Evolutionary conservation across 2,797 vertebrate genomes (phyloP).

Genomic region (Gymnothorax javanicus): DNA sequence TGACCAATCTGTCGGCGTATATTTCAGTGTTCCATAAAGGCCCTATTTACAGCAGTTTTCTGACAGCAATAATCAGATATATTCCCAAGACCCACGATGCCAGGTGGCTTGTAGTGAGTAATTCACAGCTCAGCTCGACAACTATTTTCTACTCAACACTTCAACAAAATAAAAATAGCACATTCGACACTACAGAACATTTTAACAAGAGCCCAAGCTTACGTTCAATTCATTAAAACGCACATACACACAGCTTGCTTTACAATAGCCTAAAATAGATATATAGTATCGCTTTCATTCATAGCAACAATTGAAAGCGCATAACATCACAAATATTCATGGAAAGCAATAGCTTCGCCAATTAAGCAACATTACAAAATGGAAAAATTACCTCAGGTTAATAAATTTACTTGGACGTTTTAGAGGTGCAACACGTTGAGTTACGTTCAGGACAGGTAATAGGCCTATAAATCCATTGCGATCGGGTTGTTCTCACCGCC

Average conservation of each 20-base stretch:
- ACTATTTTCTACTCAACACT: background rate
- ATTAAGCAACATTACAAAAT: background rate
- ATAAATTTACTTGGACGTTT: background rate
- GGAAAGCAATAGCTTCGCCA: background rate
- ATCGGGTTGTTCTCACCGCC: constrained; percentile 14
- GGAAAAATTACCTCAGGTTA: constrained; percentile 12
- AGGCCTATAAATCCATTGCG: constrained; percentile 37
- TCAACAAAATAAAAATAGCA: background rate
- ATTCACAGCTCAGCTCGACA: constrained; percentile 7
- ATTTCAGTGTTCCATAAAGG: background rate
- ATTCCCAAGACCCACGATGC: background rate
- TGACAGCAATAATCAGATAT: background rate
- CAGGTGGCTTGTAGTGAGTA: constrained; percentile 15
- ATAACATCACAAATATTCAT: background rate
- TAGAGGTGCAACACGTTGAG: background rate
- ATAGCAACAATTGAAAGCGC: background rate
- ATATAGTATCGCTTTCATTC: background rate
- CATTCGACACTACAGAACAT: background rate
- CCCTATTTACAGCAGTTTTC: background rate
- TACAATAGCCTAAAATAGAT: too few relatives aligned
- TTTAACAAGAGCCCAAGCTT: background rate
- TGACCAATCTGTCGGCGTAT: background rate
- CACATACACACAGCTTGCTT: background rate
- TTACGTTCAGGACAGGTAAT: constrained; percentile 28
- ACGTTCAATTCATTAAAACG: background rate